These are phyloP conservation scores for Rhineura floridana DNA, from an alignment of 2,113 vertebrate species.

Conservation along the genomic window DNA sequence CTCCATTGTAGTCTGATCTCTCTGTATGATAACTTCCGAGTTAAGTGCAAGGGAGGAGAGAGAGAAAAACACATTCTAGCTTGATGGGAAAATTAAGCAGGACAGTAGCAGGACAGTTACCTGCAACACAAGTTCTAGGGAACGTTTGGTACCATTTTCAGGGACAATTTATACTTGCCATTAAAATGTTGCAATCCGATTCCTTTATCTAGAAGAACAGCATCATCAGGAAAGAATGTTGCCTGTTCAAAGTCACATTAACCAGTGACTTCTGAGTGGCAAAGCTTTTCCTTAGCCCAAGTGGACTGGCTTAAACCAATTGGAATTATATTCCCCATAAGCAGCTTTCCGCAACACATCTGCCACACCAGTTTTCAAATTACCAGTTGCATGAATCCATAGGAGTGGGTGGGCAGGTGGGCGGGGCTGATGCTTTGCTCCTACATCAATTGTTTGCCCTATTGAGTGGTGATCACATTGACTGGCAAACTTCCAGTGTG, in stretches of 20 bases:
- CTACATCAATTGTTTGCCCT: neutral
- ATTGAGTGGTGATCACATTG: neutral
- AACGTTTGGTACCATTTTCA: neutral
- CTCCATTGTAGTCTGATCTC: slow-evolving; percentile 86
- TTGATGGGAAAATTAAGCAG: neutral
- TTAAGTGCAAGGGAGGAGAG: slow-evolving; percentile 26
- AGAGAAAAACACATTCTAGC: neutral
- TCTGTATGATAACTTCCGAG: slow-evolving; percentile 88
- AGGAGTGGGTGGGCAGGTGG: neutral
- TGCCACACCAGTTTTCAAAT: neutral
- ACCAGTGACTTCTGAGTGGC: neutral
- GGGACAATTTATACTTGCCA: neutral
- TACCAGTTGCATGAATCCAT: neutral
- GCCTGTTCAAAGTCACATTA: neutral
- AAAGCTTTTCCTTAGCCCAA: neutral
- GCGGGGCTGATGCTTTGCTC: neutral
- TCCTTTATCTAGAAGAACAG: neutral
- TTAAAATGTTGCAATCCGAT: neutral
- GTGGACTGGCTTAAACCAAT: neutral
- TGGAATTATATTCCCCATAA: neutral
- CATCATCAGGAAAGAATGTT: neutral
- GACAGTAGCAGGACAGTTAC: neutral
- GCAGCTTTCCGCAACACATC: neutral
- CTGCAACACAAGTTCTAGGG: neutral
- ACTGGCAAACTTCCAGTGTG: no score